Evolutionary conservation across 2,888 invertebrate genomes (phyloP), one percentile per base, ranked within the genome.

Genomic region (Autographa pulchrina): DNA sequence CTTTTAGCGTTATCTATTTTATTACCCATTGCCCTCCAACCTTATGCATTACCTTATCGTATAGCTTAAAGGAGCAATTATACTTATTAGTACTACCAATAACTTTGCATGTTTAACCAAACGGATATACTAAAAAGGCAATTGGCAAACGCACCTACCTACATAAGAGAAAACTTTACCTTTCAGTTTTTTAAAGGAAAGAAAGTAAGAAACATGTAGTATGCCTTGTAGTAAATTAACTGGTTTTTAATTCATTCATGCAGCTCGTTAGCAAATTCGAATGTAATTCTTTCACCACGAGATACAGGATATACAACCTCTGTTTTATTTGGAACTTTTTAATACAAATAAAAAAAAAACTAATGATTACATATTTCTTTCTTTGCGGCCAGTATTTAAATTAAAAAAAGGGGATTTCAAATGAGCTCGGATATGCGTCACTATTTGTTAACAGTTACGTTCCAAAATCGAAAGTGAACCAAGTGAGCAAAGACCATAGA

Each of bases 401-500:
- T 70, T 77, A 77, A 73, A 35, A 13, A 41, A 41, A 69, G 56
- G 31, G 31, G 61, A 58, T 74, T 78, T 78, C 65, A 59, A 65
- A 81, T 78, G 32, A 62, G 14, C 38, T 59, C 64, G 73, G 61
- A 66, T 62, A 62, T 76, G 69, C 72, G 65, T 64, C 74, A 65
- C 41, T 61, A 43, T 38, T 52, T 41, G 65, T 52, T 65, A 61
- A 63, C 52, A 13, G 70, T 74, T 75, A 70, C 41, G 72, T 76
- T 80, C 75, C 58, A 75, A 80, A 81, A 84, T 75, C 75, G 83
- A 84, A 83, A 85, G 82, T 82, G 72, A 77, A 64, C 75, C 74
- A 68, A 72, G 70, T 82, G 72, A 75, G 65, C 75, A 75, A 68
- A 72, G 70, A 67, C 77, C 78, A 77, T 38, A 77, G 68, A 72